A percentile compares a stretch with the other conserved stretches of the same genome.
These are phyloP conservation scores for Hippocampus abdominalis DNA, from an alignment of 2,113 vertebrate species.

Conservation along the genomic window DNA sequence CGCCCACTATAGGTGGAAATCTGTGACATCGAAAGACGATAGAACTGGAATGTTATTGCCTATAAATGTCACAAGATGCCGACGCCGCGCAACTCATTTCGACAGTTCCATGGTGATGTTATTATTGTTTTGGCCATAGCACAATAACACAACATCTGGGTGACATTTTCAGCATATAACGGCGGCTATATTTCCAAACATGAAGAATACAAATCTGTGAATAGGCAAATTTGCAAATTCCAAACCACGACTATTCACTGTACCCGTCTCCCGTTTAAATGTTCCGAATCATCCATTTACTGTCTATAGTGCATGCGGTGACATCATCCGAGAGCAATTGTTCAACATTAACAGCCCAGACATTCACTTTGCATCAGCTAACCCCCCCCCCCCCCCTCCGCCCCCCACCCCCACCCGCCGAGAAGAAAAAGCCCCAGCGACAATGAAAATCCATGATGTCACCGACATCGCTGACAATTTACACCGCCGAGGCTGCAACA, in stretches of 20 bases:
- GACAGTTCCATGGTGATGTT: neutral
- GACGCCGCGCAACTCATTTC: neutral
- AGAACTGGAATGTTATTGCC: too few relatives aligned
- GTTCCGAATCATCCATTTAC: neutral
- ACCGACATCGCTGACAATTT: constrained; percentile 47
- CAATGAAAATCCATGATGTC: constrained; percentile 27
- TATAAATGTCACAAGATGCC: too few relatives aligned
- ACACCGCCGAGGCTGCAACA: neutral
- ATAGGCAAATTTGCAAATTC: neutral
- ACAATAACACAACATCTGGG: too few relatives aligned
- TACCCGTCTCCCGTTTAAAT: neutral
- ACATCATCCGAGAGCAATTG: constrained; percentile 36
- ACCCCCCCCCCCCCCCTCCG: constrained; percentile 8
- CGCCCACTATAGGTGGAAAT: too few relatives aligned
- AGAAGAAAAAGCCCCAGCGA: constrained; percentile 10
- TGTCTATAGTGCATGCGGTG: constrained; percentile 20
- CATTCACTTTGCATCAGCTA: constrained; percentile 10
- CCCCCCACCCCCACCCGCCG: constrained; percentile 5
- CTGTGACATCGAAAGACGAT: too few relatives aligned
- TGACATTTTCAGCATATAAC: neutral
- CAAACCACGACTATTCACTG: neutral
- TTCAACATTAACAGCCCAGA: constrained; percentile 17
- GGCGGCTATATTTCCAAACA: too few relatives aligned
- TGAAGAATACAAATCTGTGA: neutral
- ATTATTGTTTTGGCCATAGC: too few relatives aligned